phyloP scores from a whole-genome alignment of 2,888 invertebrate genomes.

The Shargacucullia verbasci region DNA sequence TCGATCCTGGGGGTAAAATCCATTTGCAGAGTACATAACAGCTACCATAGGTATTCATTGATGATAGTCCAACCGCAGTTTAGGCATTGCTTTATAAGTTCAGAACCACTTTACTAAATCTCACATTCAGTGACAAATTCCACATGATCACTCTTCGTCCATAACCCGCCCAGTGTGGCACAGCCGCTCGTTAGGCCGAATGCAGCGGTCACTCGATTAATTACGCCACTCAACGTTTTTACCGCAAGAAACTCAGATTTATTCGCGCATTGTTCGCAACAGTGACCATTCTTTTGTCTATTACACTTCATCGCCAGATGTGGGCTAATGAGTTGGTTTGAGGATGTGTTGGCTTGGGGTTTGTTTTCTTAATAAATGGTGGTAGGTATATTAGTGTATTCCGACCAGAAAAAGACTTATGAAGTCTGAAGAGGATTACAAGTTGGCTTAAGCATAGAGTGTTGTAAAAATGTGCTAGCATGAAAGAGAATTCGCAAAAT shows the following conservation, averaged over 20 bases:
- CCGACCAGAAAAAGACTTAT: too few species aligned
- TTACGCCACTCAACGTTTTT: constrained; percentile 62
- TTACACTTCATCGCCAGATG: constrained; percentile 45
- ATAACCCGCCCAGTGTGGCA: constrained; percentile 32
- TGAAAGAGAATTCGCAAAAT: too few species aligned
- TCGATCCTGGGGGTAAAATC: too few species aligned
- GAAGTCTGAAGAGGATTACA: too few species aligned
- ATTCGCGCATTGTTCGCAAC: constrained; percentile 55
- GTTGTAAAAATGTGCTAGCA: too few species aligned
- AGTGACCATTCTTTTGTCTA: constrained; percentile 47
- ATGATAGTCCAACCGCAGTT: too few species aligned
- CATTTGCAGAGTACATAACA: too few species aligned
- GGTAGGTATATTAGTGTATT: too few species aligned
- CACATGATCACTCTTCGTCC: neutral
- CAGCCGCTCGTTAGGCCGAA: constrained; percentile 64
- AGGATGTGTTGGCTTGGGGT: constrained; percentile 3
- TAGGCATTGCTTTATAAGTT: too few species aligned
- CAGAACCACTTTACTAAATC: too few species aligned
- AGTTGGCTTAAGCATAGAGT: too few species aligned
- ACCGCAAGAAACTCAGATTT: constrained; percentile 46
- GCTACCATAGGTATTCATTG: too few species aligned
- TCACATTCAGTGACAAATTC: neutral
- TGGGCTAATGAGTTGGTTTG: constrained; percentile 32
- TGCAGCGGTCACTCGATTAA: constrained; percentile 74
- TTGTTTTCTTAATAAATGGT: constrained; percentile 9